A percentile compares a stretch with the other conserved stretches of the same genome.
phyloP scores from a whole-genome alignment of 1,140 invertebrate species.

The Planococcus citri region DNA sequence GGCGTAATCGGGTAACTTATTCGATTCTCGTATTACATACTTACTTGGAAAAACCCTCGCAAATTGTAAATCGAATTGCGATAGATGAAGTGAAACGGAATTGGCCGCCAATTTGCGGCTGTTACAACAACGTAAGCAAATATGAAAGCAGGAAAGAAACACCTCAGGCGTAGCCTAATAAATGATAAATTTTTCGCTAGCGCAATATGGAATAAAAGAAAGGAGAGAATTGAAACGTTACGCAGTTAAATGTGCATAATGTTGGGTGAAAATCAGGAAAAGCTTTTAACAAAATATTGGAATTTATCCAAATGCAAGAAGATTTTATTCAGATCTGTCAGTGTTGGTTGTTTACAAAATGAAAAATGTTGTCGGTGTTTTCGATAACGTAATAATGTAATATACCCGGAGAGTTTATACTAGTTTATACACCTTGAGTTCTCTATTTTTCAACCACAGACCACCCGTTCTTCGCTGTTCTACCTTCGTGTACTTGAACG shows the following conservation, averaged over 20 bases:
- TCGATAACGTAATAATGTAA: not conserved
- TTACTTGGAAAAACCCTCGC: too few species aligned
- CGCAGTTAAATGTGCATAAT: not conserved
- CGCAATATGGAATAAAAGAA: not conserved
- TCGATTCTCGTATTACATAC: too few species aligned
- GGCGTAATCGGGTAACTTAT: too few species aligned
- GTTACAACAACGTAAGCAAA: too few species aligned
- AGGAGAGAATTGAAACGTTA: not conserved
- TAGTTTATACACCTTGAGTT: not conserved
- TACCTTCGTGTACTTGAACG: too few species aligned
- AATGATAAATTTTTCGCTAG: not conserved
- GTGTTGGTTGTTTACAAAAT: not conserved
- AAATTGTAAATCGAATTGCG: too few species aligned
- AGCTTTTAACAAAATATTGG: not conserved
- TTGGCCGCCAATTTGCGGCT: too few species aligned
- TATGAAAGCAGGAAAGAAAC: not conserved
- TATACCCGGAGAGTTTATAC: not conserved
- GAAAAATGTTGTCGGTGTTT: not conserved
- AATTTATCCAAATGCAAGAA: not conserved
- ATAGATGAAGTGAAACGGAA: too few species aligned
- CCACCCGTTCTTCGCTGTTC: too few species aligned
- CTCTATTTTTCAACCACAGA: too few species aligned
- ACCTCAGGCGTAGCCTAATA: not conserved
- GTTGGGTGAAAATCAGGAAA: slow-evolving; percentile 2
- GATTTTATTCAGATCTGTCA: slow-evolving; percentile 7